These are phyloP conservation scores for Percopsis transmontana DNA, from an alignment of 2,113 vertebrate species.

Conservation along the genomic window DNA sequence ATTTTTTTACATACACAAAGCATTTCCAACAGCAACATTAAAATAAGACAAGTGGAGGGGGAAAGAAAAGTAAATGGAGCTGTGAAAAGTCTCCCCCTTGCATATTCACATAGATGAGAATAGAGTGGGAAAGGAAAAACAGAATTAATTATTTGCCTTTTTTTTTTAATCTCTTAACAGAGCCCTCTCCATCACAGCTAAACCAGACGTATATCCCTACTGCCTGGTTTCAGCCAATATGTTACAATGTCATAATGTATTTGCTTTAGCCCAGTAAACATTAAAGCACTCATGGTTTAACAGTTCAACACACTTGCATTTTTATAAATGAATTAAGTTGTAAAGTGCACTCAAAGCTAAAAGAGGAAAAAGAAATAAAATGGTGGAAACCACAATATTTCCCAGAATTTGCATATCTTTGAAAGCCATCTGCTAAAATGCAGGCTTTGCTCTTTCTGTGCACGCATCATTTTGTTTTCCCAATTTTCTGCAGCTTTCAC, in stretches of 20 bases:
- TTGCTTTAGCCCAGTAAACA: slow-evolving; percentile 31
- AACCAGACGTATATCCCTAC: background rate
- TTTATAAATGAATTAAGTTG: slow-evolving; percentile 32
- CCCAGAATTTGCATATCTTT: slow-evolving; percentile 54
- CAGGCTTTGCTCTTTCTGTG: slow-evolving; percentile 16
- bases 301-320: slow-evolving; percentile 53
- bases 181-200: background rate
- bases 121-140: background rate
- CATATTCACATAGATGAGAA: background rate
- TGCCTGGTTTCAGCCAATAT: background rate
- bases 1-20: slow-evolving; percentile 44
- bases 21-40: slow-evolving; percentile 25
- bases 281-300: slow-evolving; percentile 74
- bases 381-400: slow-evolving; percentile 34
- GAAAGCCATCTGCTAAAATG: slow-evolving; percentile 46
- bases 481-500: background rate
- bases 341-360: slow-evolving; percentile 55
- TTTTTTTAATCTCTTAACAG: slow-evolving; percentile 3
- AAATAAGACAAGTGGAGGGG: background rate
- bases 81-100: slow-evolving; percentile 1
- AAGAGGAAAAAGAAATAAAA: slow-evolving; percentile 29
- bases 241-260: background rate
- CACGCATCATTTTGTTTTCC: slow-evolving; percentile 10
- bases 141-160: slow-evolving; percentile 19
- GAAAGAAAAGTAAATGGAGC: slow-evolving; percentile 1